Evolutionary conservation across 2,888 invertebrate genomes (phyloP), one percentile per base, ranked within the genome.

Genomic region (Zhuqinia jingwanae): DNA sequence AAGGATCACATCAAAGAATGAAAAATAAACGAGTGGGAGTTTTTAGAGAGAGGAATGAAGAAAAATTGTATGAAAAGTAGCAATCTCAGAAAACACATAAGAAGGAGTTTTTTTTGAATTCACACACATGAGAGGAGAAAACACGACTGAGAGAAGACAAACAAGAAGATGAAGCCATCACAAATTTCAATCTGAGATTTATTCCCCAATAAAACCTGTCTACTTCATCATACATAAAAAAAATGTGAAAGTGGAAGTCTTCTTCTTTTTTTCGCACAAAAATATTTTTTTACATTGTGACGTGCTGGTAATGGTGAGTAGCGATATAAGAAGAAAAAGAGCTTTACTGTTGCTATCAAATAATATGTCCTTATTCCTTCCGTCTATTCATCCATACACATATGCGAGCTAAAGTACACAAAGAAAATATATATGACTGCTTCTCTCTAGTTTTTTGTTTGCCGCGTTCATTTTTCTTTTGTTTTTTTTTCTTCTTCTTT

Each of bases 161-260:
- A 47, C 81, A 81, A 42, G 20, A 63, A 47, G 68, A 68, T 36
- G 50, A 68, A 81, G 70, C 56, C 85, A 84, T 88, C 78, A 82
- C 79, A 86, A 84, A 63, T 70, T 84, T 81, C 82, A 85, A 87
- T 85, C 78, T 87, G 73, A 84, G 87, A 89, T 89, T 89, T 89
- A 88, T 89, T 89, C 82, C 86, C 87, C 87, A 89, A 89, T 89
- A 89, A 89, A 89, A 89, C 27, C 73, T 87, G 87, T 85, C 80
- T 86, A 88, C 88, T 89, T 89, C 79, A 85, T 88, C 87, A 83
- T 78, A 84, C 75, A 87, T 73, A 78, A 81, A 81, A 70, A 81
- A 70, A n/a, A n/a, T n/a, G n/a, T n/a, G n/a, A n/a, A n/a, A n/a
- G n/a, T n/a, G n/a, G n/a, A n/a, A n/a, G n/a, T 70, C 56, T 80